These are phyloP conservation scores for Dexiosoma caninum DNA, from an alignment of 2,888 invertebrate species.

Conservation along the genomic window DNA sequence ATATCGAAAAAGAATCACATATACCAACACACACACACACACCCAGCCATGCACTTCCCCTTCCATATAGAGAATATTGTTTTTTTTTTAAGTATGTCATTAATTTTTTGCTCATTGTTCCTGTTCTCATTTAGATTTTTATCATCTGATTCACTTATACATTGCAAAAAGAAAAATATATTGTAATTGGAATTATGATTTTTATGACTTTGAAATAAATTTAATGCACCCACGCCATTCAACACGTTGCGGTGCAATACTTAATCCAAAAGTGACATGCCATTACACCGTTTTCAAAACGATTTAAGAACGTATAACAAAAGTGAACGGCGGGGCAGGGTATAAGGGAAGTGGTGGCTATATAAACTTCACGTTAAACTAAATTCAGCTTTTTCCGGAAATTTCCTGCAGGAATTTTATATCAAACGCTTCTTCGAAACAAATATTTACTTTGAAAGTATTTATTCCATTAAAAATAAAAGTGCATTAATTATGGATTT, in stretches of 20 bases:
- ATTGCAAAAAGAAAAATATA: background rate
- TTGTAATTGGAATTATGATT: background rate
- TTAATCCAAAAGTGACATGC: background rate
- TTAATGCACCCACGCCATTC: constrained; percentile 39
- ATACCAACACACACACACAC: background rate
- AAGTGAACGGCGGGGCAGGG: too few species aligned
- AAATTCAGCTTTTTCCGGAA: too few species aligned
- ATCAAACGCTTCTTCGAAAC: too few species aligned
- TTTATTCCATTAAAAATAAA: too few species aligned
- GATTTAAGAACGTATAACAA: too few species aligned
- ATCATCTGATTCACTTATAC: constrained; percentile 23
- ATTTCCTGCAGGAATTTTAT: too few species aligned
- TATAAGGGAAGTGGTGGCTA: too few species aligned
- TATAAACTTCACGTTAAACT: too few species aligned
- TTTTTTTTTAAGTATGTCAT: background rate
- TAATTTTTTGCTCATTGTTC: constrained; percentile 35
- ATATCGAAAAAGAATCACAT: background rate
- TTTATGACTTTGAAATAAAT: constrained; percentile 12
- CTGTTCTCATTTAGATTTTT: constrained; percentile 39
- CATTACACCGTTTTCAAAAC: constrained; percentile 12
- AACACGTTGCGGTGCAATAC: constrained; percentile 4
- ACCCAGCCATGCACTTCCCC: background rate
- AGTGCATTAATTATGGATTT: too few species aligned
- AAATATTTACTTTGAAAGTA: too few species aligned
- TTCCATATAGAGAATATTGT: too few species aligned